Evolutionary conservation across 2,888 invertebrate genomes (phyloP).

Genomic region (Agapetus fuscipes): DNA sequence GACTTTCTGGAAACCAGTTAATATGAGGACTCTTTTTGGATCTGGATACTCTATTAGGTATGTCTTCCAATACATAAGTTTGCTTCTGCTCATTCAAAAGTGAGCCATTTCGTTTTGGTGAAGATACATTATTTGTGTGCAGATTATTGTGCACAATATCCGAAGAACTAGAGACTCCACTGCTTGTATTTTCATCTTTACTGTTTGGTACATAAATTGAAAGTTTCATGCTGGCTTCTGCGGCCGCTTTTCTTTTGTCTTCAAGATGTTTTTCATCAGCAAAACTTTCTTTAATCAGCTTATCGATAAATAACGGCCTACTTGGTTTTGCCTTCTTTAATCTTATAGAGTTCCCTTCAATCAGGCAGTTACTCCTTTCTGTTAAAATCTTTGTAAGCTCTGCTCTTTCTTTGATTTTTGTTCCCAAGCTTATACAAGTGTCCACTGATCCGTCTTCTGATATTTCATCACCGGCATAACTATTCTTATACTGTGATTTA

Average conservation of each 20-base stretch:
- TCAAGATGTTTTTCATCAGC: not conserved
- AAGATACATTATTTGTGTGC: conserved; percentile 3
- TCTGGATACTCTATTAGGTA: conserved; percentile 4
- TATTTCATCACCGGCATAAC: conserved; percentile 10
- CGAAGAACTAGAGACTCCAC: conserved; percentile 20
- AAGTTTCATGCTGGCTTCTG: conserved; percentile 8
- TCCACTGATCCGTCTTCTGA: conserved; percentile 34
- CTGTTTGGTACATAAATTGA: conserved; percentile 14
- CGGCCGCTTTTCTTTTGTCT: conserved; percentile 1
- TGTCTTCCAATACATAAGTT: not conserved
- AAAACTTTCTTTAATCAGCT: conserved; percentile 2
- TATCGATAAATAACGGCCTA: conserved; percentile 2
- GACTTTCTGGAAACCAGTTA: conserved; percentile 14
- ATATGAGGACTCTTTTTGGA: conserved; percentile 9
- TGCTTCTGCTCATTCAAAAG: not conserved
- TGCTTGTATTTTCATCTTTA: conserved; percentile 21
- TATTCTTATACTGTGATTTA: conserved; percentile 2
- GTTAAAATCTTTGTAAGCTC: conserved; percentile 33
- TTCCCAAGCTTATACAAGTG: conserved; percentile 41
- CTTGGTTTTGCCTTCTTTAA: conserved; percentile 10
- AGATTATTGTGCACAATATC: conserved; percentile 13
- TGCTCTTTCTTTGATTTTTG: conserved; percentile 44
- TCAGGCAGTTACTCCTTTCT: conserved; percentile 27
- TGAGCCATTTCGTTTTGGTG: conserved; percentile 1
- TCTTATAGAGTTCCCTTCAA: conserved; percentile 12